Conservation (phyloP, 1,140 invertebrate genomes). For the Heliconius hewitsoni region DNA sequence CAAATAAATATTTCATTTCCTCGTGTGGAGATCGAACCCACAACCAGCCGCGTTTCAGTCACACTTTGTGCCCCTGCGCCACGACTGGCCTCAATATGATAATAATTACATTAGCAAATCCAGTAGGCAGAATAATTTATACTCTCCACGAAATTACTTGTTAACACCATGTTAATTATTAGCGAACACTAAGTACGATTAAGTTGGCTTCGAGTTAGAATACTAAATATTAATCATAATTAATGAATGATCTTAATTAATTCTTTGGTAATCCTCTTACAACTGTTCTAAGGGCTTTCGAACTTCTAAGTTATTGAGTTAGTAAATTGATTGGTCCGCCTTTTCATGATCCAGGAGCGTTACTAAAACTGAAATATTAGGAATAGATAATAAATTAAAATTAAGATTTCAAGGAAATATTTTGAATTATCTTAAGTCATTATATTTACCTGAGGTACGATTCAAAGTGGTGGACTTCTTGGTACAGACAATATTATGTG, state of each 20-base stretch:
- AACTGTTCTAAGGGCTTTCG: conserved; percentile 30
- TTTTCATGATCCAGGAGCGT: neutral
- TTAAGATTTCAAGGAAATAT: neutral
- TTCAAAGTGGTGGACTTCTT: no score
- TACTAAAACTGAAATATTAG: neutral
- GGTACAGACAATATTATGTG: no score
- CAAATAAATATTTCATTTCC: neutral
- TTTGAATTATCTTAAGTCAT: no score
- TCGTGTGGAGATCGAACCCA: neutral
- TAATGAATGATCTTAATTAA: conserved; percentile 48
- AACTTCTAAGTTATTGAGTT: conserved; percentile 22
- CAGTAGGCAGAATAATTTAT: conserved; percentile 36
- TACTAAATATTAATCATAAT: conserved; percentile 46
- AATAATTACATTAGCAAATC: conserved; percentile 16
- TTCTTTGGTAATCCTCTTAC: conserved; percentile 43
- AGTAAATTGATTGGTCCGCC: conserved; percentile 39
- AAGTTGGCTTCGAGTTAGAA: conserved; percentile 36
- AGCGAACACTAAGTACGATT: conserved; percentile 25
- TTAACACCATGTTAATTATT: conserved; percentile 47
- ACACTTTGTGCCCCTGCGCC: no score
- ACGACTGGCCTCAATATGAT: no score
- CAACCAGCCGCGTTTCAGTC: neutral
- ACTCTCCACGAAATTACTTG: conserved; percentile 36
- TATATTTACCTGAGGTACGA: no score
- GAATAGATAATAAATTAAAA: neutral